These are phyloP conservation scores for Calliphora vicina DNA, from an alignment of 1,140 invertebrate species.

Conservation along the genomic window DNA sequence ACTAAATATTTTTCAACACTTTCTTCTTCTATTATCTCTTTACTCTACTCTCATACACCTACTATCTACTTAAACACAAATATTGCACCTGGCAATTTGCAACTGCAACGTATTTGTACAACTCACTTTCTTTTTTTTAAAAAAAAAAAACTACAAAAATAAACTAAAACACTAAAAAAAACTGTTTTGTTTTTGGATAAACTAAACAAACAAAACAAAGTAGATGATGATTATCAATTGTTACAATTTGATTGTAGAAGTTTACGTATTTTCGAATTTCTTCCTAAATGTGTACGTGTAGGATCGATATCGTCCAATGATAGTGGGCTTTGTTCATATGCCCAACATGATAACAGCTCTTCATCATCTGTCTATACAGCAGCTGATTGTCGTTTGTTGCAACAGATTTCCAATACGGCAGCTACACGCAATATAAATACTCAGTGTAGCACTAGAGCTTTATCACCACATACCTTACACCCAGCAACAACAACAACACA, in stretches of 20 bases:
- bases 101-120: neutral
- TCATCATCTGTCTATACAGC: conserved; percentile 57
- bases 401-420: conserved; percentile 60
- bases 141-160: too few species aligned
- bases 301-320: conserved; percentile 86
- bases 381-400: conserved; percentile 57
- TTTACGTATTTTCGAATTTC: conserved; percentile 3
- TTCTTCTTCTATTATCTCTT: neutral
- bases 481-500: conserved; percentile 43
- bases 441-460: conserved; percentile 33
- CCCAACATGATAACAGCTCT: conserved; percentile 44
- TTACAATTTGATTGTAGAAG: neutral
- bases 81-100: neutral
- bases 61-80: neutral
- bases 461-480: conserved; percentile 43
- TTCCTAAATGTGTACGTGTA: conserved; percentile 39
- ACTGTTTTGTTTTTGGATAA: neutral
- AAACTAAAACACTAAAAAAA: neutral
- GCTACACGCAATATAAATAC: conserved; percentile 50
- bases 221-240: conserved; percentile 10
- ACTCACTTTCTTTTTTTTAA: neutral
- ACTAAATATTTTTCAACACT: neutral
- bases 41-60: neutral
- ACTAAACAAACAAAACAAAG: neutral
- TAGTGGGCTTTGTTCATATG: conserved; percentile 83